These are phyloP conservation scores for Slavum lentiscoides DNA, from an alignment of 2,888 invertebrate species.

Conservation along the genomic window DNA sequence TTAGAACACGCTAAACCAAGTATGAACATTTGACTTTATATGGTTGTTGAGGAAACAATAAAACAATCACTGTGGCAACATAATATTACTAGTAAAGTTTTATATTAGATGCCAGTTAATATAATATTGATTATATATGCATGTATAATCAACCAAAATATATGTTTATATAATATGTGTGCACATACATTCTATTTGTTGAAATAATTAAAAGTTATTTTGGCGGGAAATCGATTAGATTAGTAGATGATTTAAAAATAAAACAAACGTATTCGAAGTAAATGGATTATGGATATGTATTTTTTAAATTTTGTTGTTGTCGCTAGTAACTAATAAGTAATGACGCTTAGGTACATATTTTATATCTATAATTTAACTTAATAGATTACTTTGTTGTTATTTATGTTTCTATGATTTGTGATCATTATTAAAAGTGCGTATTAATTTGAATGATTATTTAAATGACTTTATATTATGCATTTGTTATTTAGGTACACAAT, in stretches of 20 bases:
- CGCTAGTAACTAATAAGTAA: neutral
- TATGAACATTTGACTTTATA: neutral
- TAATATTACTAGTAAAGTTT: neutral
- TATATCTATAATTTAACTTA: neutral
- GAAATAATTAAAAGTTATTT: neutral
- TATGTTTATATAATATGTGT: too few species aligned
- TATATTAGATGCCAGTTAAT: neutral
- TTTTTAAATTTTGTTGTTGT: neutral
- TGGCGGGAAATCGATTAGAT: neutral
- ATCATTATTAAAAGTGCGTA: neutral
- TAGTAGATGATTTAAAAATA: neutral
- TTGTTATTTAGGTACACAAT: constrained; percentile 53
- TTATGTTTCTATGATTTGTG: neutral
- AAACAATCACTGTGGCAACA: constrained; percentile 8
- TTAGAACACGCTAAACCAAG: too few species aligned
- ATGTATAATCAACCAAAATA: neutral
- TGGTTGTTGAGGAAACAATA: neutral
- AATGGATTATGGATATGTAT: neutral
- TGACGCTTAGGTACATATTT: neutral
- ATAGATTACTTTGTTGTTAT: neutral
- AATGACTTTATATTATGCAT: neutral
- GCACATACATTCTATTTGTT: neutral
- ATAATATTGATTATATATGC: too few species aligned
- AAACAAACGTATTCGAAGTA: neutral
- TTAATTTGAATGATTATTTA: neutral